Percentiles rank a stretch among this genome's conserved stretches.
These are phyloP conservation scores for Nomada ruficornis DNA, from an alignment of 2,888 invertebrate genomes.

Conservation along the genomic window DNA sequence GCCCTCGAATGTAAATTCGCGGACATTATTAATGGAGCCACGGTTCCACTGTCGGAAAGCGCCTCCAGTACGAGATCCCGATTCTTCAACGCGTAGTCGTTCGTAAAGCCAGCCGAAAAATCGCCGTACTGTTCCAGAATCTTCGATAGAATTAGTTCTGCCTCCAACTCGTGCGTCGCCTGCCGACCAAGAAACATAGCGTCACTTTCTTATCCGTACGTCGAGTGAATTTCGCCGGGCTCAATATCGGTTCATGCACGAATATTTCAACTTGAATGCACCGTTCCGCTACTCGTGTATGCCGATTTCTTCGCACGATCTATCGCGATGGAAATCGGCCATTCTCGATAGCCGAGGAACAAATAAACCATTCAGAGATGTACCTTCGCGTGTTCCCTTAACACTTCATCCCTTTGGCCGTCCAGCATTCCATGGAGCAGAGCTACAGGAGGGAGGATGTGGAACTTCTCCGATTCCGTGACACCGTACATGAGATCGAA, in stretches of 20 bases:
- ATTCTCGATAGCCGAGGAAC: neutral
- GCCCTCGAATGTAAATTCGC: slow-evolving; percentile 91
- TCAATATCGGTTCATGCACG: slow-evolving; percentile 14
- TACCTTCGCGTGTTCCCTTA: slow-evolving; percentile 89
- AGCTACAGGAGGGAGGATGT: slow-evolving; percentile 90
- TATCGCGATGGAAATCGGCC: slow-evolving; percentile 3
- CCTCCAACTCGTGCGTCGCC: slow-evolving; percentile 82
- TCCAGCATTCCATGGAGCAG: slow-evolving; percentile 90
- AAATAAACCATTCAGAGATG: neutral
- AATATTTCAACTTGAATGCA: slow-evolving; percentile 4
- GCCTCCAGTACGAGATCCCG: slow-evolving; percentile 94
- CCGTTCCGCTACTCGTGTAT: neutral
- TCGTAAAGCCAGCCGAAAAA: slow-evolving; percentile 86
- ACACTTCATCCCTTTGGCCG: slow-evolving; percentile 90
- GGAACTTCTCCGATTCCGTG: slow-evolving; percentile 92
- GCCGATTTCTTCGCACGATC: neutral
- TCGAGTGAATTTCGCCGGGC: slow-evolving; percentile 5
- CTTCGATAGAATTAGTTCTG: slow-evolving; percentile 78
- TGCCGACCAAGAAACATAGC: slow-evolving; percentile 62
- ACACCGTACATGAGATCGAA: slow-evolving; percentile 95
- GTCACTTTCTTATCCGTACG: slow-evolving; percentile 38
- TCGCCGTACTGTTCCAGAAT: slow-evolving; percentile 80
- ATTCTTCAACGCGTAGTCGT: slow-evolving; percentile 86
- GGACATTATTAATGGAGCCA: slow-evolving; percentile 92
- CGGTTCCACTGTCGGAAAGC: slow-evolving; percentile 94